These are phyloP conservation scores for Ataeniobius toweri DNA, from an alignment of 2,797 vertebrate species.

Conservation along the genomic window DNA sequence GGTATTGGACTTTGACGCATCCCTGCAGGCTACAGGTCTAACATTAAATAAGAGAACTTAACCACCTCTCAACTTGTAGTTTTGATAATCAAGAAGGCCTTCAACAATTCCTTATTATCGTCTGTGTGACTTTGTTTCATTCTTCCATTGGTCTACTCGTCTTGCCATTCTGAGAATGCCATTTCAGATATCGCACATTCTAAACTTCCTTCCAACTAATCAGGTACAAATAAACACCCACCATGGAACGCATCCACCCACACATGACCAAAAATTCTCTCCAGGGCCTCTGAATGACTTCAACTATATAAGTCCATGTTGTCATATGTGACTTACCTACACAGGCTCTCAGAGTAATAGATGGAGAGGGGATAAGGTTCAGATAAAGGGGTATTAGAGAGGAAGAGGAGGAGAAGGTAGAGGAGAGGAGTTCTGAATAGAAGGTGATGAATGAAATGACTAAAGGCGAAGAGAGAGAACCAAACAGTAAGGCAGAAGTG, in stretches of 20 bases:
- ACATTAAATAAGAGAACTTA: not conserved
- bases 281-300: constrained; percentile 9
- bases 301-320: constrained; percentile 26
- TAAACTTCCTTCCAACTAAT: constrained; percentile 9
- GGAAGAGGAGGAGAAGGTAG: constrained; percentile 48
- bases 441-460: constrained; percentile 76
- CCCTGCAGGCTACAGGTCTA: not conserved
- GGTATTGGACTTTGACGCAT: not conserved
- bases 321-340: constrained; percentile 49
- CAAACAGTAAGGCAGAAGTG: constrained; percentile 54
- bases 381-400: constrained; percentile 48
- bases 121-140: not conserved
- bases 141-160: not conserved
- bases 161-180: constrained; percentile 41
- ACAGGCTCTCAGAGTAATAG: constrained; percentile 40
- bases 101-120: constrained; percentile 3
- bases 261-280: constrained; percentile 8
- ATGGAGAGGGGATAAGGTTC: constrained; percentile 34
- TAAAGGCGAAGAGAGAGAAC: constrained; percentile 58
- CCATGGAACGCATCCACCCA: constrained; percentile 25
- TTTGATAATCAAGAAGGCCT: constrained; percentile 1
- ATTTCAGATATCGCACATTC: constrained; percentile 25
- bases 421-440: constrained; percentile 56
- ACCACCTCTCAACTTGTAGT: not conserved
- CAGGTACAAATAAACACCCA: not conserved